phyloP scores from a whole-genome alignment of 2,113 vertebrate genomes.

The Limnothrissa miodon region DNA sequence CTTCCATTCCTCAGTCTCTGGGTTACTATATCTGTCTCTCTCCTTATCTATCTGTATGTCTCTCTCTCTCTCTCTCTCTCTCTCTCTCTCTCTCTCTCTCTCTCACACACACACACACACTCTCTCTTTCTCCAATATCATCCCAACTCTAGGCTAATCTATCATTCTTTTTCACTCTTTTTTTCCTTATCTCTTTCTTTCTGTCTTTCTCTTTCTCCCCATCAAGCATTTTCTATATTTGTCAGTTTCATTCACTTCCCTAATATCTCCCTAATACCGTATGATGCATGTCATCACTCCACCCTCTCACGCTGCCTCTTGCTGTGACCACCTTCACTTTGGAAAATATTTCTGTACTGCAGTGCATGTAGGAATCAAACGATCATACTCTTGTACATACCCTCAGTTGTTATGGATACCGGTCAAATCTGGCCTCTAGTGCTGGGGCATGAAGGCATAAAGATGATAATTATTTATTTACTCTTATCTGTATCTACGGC shows the following conservation, averaged over 20 bases:
- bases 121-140: neutral
- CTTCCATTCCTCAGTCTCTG: neutral
- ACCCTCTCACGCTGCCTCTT: too few species aligned
- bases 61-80: neutral
- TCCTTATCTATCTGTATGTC: neutral
- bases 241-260: neutral
- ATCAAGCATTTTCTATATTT: neutral
- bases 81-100: neutral
- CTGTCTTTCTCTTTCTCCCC: neutral
- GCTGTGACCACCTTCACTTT: too few species aligned
- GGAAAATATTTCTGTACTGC: too few species aligned
- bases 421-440: too few species aligned
- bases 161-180: neutral
- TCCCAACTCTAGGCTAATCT: neutral
- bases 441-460: too few species aligned
- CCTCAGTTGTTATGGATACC: neutral
- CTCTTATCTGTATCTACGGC: neutral
- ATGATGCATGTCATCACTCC: neutral
- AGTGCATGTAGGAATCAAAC: neutral
- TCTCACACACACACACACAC: neutral
- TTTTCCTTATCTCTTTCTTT: too few species aligned
- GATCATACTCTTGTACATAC: neutral
- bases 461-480: too few species aligned
- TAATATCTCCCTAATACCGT: too few species aligned
- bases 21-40: neutral